Evolutionary conservation across 2,113 vertebrate genomes (phyloP).

Genomic region (Eclectus roratus): DNA sequence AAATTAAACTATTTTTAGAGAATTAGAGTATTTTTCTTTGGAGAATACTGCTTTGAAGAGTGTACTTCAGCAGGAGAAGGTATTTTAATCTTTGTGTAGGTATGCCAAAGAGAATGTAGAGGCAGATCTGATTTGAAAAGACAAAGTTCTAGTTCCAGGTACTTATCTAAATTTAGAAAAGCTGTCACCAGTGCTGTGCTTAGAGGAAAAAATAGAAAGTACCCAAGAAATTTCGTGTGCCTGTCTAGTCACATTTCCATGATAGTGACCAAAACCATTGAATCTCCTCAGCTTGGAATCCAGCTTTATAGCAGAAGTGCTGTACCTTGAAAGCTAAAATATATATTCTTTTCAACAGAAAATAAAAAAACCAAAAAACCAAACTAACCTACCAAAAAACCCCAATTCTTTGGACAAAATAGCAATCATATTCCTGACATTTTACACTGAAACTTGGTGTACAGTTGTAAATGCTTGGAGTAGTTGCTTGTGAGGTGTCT

Average conservation of each 20-base stretch:
- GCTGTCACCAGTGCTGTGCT: background rate
- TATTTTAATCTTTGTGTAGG: background rate
- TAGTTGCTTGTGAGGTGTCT: background rate
- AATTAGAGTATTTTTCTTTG: background rate
- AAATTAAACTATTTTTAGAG: background rate
- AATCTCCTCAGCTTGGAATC: background rate
- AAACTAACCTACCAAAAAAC: background rate
- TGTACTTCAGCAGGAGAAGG: background rate
- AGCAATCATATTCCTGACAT: background rate
- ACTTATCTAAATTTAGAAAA: background rate
- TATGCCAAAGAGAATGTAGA: background rate
- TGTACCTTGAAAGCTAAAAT: background rate
- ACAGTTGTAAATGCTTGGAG: background rate
- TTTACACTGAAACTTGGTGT: background rate
- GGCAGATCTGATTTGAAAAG: constrained; percentile 10
- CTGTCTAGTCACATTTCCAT: background rate
- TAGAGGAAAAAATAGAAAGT: background rate
- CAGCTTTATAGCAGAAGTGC: background rate
- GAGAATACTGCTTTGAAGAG: background rate
- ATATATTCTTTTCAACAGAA: background rate
- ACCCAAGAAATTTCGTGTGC: background rate
- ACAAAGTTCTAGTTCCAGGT: background rate
- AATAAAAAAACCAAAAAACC: background rate
- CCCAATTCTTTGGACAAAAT: background rate
- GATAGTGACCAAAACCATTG: background rate